These are phyloP conservation scores for Hanleya hanleyi DNA, from an alignment of 2,888 invertebrate genomes.

Conservation along the genomic window DNA sequence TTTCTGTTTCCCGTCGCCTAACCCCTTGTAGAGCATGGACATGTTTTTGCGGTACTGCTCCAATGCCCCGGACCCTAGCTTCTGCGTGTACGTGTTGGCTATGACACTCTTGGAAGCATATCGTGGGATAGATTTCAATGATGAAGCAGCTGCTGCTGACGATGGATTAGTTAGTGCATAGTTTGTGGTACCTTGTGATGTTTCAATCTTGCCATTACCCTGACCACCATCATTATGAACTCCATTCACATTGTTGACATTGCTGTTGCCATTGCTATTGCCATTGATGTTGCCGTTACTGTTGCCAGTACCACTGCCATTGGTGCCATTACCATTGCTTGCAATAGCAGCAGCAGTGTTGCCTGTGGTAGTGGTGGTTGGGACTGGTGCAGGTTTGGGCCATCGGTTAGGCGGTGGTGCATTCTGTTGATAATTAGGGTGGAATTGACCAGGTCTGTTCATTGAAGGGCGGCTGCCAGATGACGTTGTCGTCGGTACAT, in stretches of 20 bases:
- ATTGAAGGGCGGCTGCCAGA: no score
- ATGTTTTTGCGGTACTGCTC: constrained; percentile 67
- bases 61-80: constrained; percentile 57
- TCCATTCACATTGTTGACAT: no score
- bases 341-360: not conserved
- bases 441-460: no score
- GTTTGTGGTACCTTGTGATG: not conserved
- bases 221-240: not conserved
- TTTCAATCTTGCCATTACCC: not conserved
- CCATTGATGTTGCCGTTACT: not conserved
- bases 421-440: no score
- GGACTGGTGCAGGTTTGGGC: not conserved
- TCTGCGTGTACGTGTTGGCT: constrained; percentile 70
- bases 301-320: not conserved
- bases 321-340: not conserved
- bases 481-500: constrained; percentile 8
- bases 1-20: not conserved
- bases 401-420: no score
- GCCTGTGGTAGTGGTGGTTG: not conserved
- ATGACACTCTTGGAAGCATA: constrained; percentile 72
- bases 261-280: not conserved
- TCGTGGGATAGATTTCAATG: constrained; percentile 36
- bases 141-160: not conserved
- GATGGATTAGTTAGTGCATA: not conserved
- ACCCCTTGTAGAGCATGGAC: constrained; percentile 54